phyloP scores from a whole-genome alignment of 2,113 vertebrate species.

The Plectropomus leopardus region DNA sequence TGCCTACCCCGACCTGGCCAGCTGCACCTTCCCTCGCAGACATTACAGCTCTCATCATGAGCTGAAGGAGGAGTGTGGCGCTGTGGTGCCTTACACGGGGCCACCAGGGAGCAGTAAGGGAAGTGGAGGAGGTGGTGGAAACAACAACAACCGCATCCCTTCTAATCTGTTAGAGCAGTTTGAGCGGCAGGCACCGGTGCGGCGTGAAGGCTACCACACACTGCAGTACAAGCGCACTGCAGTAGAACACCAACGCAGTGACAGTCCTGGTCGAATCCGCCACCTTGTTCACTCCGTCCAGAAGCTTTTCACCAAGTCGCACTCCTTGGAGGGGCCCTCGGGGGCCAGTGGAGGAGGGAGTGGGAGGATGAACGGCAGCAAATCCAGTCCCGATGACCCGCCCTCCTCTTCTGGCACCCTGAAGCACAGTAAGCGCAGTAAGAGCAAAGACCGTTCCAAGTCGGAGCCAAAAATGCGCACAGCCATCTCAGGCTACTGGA shows the following conservation, averaged over 20 bases:
- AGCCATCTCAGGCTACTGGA: constrained; percentile 97
- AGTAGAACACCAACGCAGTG: constrained; percentile 92
- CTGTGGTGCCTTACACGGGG: constrained; percentile 90
- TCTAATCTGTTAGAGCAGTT: constrained; percentile 94
- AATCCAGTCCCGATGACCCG: constrained; percentile 82
- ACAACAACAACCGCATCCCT: constrained; percentile 78
- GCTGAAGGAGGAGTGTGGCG: constrained; percentile 87
- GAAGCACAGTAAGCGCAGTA: constrained; percentile 89
- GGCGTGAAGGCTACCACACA: constrained; percentile 96
- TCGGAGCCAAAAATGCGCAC: constrained; percentile 93
- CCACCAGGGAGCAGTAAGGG: constrained; percentile 62
- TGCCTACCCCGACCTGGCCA: constrained; percentile 93
- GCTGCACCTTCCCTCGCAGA: constrained; percentile 96
- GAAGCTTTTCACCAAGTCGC: constrained; percentile 93
- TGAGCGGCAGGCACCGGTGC: constrained; percentile 92
- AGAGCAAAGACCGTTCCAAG: constrained; percentile 96
- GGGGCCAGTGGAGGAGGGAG: constrained; percentile 78
- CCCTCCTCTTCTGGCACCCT: constrained; percentile 78
- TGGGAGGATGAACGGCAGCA: constrained; percentile 79
- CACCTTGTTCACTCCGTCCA: constrained; percentile 97
- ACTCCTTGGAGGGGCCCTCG: constrained; percentile 89
- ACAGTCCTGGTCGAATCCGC: constrained; percentile 96
- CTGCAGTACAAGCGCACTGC: constrained; percentile 94
- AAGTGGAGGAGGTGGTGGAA: constrained; percentile 58
- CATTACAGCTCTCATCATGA: constrained; percentile 94